These are phyloP conservation scores for Pardosa pseudoannulata DNA, from an alignment of 2,888 invertebrate genomes.

Conservation along the genomic window DNA sequence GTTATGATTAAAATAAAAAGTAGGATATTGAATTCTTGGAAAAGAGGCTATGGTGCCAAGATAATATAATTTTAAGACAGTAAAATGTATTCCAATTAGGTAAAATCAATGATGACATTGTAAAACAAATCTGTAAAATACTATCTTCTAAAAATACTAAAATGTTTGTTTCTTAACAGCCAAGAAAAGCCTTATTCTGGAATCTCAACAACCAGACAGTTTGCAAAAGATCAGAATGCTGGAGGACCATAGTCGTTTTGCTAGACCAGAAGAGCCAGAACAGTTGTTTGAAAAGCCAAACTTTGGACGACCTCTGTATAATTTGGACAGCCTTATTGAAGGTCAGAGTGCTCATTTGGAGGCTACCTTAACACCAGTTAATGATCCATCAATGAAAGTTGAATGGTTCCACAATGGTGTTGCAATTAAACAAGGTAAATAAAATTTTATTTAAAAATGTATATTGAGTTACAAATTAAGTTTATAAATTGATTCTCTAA, in stretches of 20 bases:
- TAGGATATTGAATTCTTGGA: no score
- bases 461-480: no score
- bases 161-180: slow-evolving; percentile 60
- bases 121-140: no score
- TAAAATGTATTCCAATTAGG: no score
- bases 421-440: slow-evolving; percentile 86
- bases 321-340: slow-evolving; percentile 88
- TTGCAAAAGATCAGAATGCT: slow-evolving; percentile 77
- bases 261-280: slow-evolving; percentile 85
- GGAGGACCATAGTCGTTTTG: slow-evolving; percentile 81
- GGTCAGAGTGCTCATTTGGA: slow-evolving; percentile 93
- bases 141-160: no score
- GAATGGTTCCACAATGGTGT: slow-evolving; percentile 98
- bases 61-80: no score
- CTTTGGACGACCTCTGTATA: slow-evolving; percentile 88
- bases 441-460: no score
- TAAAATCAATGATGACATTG: no score
- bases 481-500: no score
- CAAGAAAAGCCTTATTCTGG: slow-evolving; percentile 77
- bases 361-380: slow-evolving; percentile 96
- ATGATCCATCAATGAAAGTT: slow-evolving; percentile 98
- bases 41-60: no score
- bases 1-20: no score
- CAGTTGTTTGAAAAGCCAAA: slow-evolving; percentile 88
- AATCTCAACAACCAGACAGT: slow-evolving; percentile 78